Evolutionary conservation across 2,888 invertebrate genomes (phyloP).

Genomic region (Meteorus cinctellus): DNA sequence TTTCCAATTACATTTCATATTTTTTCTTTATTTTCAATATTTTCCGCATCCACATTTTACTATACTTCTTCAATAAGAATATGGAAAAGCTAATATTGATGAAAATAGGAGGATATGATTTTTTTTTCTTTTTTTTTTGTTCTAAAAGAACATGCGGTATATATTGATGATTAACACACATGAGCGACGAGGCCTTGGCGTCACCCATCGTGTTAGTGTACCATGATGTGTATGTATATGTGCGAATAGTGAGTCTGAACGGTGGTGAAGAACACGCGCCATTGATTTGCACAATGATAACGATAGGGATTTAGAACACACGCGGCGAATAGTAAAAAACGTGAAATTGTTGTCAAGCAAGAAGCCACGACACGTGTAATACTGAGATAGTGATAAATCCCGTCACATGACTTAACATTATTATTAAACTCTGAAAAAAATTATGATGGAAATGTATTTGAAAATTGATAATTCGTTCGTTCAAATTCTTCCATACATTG

Average conservation of each 20-base stretch:
- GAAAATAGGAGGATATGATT: background rate
- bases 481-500: no score
- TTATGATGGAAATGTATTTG: no score
- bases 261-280: background rate
- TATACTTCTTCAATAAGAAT: background rate
- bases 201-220: background rate
- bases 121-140: background rate
- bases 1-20: background rate
- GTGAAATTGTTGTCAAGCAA: background rate
- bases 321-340: background rate
- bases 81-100: background rate
- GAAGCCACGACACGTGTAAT: no score
- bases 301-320: conserved; percentile 10
- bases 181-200: background rate
- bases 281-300: conserved; percentile 33
- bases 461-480: no score
- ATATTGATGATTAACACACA: background rate
- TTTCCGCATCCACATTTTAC: background rate
- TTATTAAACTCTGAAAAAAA: no score
- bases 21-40: background rate
- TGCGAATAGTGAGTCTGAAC: background rate
- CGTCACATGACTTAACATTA: no score
- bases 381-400: no score
- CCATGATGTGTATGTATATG: background rate
- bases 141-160: background rate